Base-by-base conservation (phyloP, 2,888 invertebrate species). In the Mythimna pallens region DNA sequence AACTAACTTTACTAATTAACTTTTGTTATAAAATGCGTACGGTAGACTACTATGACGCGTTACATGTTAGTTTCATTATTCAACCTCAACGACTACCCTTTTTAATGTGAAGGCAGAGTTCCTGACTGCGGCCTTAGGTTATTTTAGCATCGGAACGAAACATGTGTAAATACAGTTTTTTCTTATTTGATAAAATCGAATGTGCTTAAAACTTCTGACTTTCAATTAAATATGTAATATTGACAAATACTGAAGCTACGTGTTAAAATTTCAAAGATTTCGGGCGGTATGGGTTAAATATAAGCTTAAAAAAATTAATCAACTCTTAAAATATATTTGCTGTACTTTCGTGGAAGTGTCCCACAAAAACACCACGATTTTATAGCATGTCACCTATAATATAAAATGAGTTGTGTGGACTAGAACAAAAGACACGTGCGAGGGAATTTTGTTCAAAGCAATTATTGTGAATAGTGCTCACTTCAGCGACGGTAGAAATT, bases 381-480 rank as follows among this genome's bases (percentile, higher is more conserved):
- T 69, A 80, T 75, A 71, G 70, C 61, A 50, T 59, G 65, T 75
- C 74, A 61, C 43, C 57, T 65, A 76, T 78, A 79, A 73, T 59
- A 72, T 73, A 77, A 67, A 76, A 72, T 70, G 63, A 66, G 64
- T 76, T 58, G 64, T 73, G 73, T 72, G 75, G 76, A 71, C 61
- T 87, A 80, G 85, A 92, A 94, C 92, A 93, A 94, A 93, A 93
- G 93, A 91, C 89, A 92, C 89, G 91, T 91, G 91, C 88, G 87
- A 88, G 90, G 88, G 91, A 94, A 94, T 94, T 94, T 93, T 93
- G 94, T 93, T 94, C 92, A 94, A 94, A 94, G 94, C 95, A 96
- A 96, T 96, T 95, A 95, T 95, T 92, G 94, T 94, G 95, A 95
- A 95, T 94, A 94, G 95, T 94, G 94, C 91, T 94, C 95, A 96